Conservation (phyloP, 2,113 vertebrate species). For the Ondatra zibethicus region DNA sequence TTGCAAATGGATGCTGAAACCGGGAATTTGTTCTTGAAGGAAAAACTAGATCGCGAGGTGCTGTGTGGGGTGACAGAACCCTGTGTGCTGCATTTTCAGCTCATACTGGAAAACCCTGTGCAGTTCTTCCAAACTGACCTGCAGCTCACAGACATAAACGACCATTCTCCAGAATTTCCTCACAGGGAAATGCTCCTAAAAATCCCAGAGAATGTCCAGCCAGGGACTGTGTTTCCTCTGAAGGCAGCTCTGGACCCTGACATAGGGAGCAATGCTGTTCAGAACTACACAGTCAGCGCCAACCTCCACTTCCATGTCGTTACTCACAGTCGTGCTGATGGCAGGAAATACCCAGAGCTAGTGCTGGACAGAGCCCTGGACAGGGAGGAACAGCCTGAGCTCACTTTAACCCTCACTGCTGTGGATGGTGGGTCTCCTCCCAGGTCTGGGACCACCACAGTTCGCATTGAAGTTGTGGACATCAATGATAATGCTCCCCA, state of each 20-base stretch:
- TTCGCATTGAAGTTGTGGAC: slow-evolving; percentile 77
- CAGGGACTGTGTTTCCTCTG: slow-evolving; percentile 88
- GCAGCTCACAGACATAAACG: slow-evolving; percentile 89
- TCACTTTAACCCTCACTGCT: slow-evolving; percentile 77
- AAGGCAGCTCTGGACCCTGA: slow-evolving; percentile 87
- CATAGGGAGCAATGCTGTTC: slow-evolving; percentile 86
- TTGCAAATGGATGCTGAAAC: slow-evolving; percentile 86
- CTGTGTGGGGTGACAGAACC: slow-evolving; percentile 78
- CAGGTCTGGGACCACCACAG: slow-evolving; percentile 75
- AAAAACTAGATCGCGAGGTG: slow-evolving; percentile 81
- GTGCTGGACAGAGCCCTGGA: slow-evolving; percentile 79
- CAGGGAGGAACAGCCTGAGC: slow-evolving; percentile 57
- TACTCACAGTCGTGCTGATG: slow-evolving; percentile 60
- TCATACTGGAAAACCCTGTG: no score
- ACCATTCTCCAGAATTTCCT: slow-evolving; percentile 89
- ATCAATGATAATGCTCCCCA: slow-evolving; percentile 82
- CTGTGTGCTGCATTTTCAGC: slow-evolving; percentile 85
- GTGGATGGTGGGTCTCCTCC: slow-evolving; percentile 75
- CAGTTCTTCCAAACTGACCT: no score
- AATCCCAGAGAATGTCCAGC: slow-evolving; percentile 87
- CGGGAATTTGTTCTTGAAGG: slow-evolving; percentile 82
- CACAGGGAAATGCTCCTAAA: slow-evolving; percentile 85
- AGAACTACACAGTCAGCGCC: slow-evolving; percentile 87
- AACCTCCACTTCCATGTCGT: slow-evolving; percentile 87
- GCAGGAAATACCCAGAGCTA: slow-evolving; percentile 72